Evolutionary conservation across 2,113 vertebrate species (phyloP).

Genomic region (Rhabdomys dilectus): DNA sequence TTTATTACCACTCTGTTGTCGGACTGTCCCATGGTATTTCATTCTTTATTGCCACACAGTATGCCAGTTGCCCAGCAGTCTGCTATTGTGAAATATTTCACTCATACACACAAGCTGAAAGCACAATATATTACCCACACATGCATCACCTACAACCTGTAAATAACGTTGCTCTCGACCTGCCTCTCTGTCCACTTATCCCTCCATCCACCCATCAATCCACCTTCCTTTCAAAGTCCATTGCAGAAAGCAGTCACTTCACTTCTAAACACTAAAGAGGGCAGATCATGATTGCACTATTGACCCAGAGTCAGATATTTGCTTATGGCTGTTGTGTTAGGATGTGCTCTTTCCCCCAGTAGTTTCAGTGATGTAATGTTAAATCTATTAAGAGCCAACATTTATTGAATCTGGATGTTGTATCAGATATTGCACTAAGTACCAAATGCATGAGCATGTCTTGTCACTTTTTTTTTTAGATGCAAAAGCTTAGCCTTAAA

Average conservation of each 20-base stretch:
- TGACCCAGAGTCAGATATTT: not conserved
- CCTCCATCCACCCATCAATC: not conserved
- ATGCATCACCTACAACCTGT: not conserved
- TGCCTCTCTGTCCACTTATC: not conserved
- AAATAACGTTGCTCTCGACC: not conserved
- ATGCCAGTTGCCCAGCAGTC: not conserved
- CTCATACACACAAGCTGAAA: not conserved
- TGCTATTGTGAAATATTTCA: not conserved
- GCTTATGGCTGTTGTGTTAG: not conserved
- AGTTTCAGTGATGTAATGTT: not conserved
- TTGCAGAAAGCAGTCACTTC: not conserved
- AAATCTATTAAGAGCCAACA: not conserved
- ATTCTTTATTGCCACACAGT: not conserved
- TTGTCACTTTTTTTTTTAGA: not conserved
- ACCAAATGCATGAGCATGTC: rapidly evolving
- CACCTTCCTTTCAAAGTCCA: not conserved
- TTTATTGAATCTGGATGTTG: not conserved
- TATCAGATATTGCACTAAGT: not conserved
- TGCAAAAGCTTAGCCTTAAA: not conserved
- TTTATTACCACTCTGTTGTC: not conserved
- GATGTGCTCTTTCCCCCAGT: not conserved
- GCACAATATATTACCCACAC: not conserved
- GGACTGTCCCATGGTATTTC: not conserved
- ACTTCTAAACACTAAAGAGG: not conserved
- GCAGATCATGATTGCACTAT: not conserved